Conservation (phyloP, 2,888 invertebrate genomes). For the Ophion ellenae region DNA sequence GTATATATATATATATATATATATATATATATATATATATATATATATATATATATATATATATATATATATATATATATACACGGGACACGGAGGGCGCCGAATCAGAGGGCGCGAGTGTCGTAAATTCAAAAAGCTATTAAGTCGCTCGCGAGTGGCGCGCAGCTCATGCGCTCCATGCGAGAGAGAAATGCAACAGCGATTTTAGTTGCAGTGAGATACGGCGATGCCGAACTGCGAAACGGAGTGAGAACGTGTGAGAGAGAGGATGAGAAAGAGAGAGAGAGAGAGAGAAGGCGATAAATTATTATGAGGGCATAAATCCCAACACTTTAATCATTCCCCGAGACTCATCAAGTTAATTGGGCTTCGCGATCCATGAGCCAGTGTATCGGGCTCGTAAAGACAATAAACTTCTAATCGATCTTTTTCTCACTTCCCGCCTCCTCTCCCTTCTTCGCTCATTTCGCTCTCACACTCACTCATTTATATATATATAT, state of each 20-base stretch:
- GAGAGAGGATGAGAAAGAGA: constrained; percentile 24
- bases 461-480: background rate
- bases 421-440: constrained; percentile 34
- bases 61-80: background rate
- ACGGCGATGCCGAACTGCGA: constrained; percentile 14
- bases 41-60: background rate
- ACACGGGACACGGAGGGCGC: background rate
- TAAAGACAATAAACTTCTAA: constrained; percentile 66
- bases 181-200: constrained; percentile 59
- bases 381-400: constrained; percentile 57
- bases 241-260: background rate
- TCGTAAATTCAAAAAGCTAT: constrained; percentile 71
- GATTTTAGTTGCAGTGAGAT: constrained; percentile 36
- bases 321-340: constrained; percentile 65
- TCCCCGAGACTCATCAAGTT: constrained; percentile 66
- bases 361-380: constrained; percentile 62
- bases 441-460: background rate
- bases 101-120: constrained; percentile 49
- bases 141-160: constrained; percentile 60
- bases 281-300: constrained; percentile 39
- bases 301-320: constrained; percentile 65
- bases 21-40: constrained; percentile 23
- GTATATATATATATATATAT: background rate
- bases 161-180: constrained; percentile 59
- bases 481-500: too few relatives aligned